A percentile compares a stretch with the other conserved stretches of the same genome.
Evolutionary conservation across 2,888 invertebrate genomes (phyloP).

Genomic region (Leucophora obtusa): DNA sequence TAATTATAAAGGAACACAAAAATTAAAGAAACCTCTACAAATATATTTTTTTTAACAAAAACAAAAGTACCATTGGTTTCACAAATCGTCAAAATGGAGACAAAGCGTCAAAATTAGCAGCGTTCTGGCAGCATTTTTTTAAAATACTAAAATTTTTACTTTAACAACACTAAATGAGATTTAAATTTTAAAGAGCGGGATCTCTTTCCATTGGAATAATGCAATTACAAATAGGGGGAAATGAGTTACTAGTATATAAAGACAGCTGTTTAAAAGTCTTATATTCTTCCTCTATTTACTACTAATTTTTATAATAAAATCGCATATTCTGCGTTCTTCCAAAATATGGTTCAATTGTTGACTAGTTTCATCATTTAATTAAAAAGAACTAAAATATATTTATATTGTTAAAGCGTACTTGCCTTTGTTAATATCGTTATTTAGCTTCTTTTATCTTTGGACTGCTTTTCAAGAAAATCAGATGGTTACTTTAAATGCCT

Average conservation of each 20-base stretch:
- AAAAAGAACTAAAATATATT: not conserved
- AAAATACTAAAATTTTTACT: too few relatives aligned
- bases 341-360: slow-evolving; percentile 16
- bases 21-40: too few relatives aligned
- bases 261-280: slow-evolving; percentile 27
- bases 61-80: too few relatives aligned
- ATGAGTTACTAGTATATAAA: slow-evolving; percentile 21
- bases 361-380: not conserved
- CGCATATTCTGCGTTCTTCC: slow-evolving; percentile 52
- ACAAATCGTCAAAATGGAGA: too few relatives aligned
- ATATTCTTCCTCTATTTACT: not conserved
- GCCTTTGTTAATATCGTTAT: not conserved
- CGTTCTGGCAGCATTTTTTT: too few relatives aligned
- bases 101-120: too few relatives aligned
- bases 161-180: slow-evolving; percentile 42
- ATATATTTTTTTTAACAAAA: too few relatives aligned
- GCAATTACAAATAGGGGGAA: slow-evolving; percentile 8
- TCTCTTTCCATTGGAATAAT: slow-evolving; percentile 11
- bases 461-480: not conserved
- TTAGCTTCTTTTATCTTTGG: not conserved
- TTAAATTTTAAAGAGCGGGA: not conserved
- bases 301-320: slow-evolving; percentile 12
- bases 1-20: too few relatives aligned
- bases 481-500: too few relatives aligned
- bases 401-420: not conserved